Percentiles rank a stretch among this genome's conserved stretches.
These are phyloP conservation scores for Monopterus albus DNA, from an alignment of 2,113 vertebrate genomes.

Conservation along the genomic window DNA sequence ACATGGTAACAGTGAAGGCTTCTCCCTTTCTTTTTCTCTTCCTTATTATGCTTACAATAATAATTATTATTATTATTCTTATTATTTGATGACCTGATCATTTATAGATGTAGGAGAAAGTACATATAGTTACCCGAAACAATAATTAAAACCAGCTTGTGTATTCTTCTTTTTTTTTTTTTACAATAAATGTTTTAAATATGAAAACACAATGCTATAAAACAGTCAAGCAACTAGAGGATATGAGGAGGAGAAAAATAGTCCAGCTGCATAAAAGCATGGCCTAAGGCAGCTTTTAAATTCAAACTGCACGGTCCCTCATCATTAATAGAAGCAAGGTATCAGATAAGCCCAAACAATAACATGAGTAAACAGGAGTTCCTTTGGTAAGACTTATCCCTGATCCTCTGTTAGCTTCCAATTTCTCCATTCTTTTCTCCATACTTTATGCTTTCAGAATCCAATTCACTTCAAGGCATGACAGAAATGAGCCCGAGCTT, in stretches of 20 bases:
- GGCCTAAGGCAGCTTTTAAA: constrained; percentile 58
- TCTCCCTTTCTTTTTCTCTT: constrained; percentile 40
- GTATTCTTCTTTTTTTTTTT: neutral
- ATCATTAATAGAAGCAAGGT: constrained; percentile 63
- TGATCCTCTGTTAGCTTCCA: constrained; percentile 26
- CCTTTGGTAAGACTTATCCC: constrained; percentile 51
- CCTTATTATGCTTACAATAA: constrained; percentile 65
- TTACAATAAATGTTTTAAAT: neutral
- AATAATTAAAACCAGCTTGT: neutral
- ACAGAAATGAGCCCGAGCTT: constrained; percentile 51
- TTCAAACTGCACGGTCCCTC: constrained; percentile 55
- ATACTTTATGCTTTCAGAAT: constrained; percentile 52
- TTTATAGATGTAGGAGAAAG: neutral
- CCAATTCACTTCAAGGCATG: constrained; percentile 46
- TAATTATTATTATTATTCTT: no score
- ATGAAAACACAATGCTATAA: constrained; percentile 2
- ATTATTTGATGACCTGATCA: neutral
- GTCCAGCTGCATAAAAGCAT: constrained; percentile 45
- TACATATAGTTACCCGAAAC: neutral
- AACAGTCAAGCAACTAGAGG: neutral
- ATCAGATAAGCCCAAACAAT: constrained; percentile 70
- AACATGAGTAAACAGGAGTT: constrained; percentile 72
- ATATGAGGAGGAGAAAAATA: constrained; percentile 28
- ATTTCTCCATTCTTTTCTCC: constrained; percentile 37
- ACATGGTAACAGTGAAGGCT: constrained; percentile 60